phyloP scores from a whole-genome alignment of 2,797 vertebrate genomes.

The Acanthiza pusilla region DNA sequence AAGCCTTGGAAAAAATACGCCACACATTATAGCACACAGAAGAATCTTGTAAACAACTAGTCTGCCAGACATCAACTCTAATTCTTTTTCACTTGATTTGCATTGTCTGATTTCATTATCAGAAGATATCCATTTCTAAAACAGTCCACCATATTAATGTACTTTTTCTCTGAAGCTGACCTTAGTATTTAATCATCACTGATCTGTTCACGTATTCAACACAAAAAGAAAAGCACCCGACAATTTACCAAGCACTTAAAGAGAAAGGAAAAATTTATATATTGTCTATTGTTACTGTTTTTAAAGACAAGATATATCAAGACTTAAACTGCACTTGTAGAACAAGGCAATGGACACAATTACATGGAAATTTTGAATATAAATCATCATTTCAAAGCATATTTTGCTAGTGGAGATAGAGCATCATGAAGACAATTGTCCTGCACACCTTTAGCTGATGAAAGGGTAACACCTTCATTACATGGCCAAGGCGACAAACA shows the following conservation, averaged over 20 bases:
- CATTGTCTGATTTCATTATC: constrained; percentile 43
- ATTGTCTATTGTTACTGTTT: fast-evolving
- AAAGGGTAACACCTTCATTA: not conserved
- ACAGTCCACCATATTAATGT: not conserved
- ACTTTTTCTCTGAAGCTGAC: not conserved
- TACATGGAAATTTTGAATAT: not conserved
- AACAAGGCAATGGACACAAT: not conserved
- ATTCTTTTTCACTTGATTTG: constrained; percentile 50
- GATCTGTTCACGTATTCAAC: not conserved
- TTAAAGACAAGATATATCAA: not conserved
- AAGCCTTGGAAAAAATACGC: constrained; percentile 36
- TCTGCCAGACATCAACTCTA: constrained; percentile 25
- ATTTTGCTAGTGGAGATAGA: not conserved
- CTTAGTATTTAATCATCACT: not conserved
- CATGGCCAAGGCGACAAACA: not conserved
- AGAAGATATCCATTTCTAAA: not conserved
- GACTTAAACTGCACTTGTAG: not conserved
- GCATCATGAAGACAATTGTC: not conserved
- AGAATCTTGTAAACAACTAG: constrained; percentile 25
- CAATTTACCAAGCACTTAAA: not conserved
- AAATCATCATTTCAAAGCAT: not conserved
- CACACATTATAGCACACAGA: not conserved
- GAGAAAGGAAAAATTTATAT: not conserved
- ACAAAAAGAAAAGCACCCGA: not conserved
- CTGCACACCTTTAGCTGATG: not conserved